Conservation (phyloP, 2,888 invertebrate species). For the Branchellion lobata region DNA sequence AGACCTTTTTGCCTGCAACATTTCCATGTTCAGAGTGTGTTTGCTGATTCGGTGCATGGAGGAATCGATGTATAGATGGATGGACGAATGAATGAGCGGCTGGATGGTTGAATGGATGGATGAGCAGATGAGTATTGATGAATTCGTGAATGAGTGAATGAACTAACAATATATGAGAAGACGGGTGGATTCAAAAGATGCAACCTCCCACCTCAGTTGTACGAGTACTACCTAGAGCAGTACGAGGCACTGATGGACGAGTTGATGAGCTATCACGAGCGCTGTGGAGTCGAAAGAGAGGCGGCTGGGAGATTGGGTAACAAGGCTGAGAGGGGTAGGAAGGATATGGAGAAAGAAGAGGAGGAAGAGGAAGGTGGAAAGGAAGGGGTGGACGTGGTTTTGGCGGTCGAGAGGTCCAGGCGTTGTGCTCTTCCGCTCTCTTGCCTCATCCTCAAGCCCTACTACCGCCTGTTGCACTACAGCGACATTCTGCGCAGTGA, state of each 20-base stretch:
- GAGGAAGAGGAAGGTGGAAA: slow-evolving; percentile 72
- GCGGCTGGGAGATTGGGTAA: background rate
- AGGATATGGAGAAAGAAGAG: background rate
- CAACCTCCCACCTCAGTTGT: slow-evolving; percentile 6
- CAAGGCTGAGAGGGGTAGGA: background rate
- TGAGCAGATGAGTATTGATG: background rate
- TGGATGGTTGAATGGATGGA: background rate
- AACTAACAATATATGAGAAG: background rate
- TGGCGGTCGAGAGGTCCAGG: slow-evolving; percentile 71
- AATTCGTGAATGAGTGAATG: background rate
- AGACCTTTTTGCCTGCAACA: slow-evolving; percentile 31
- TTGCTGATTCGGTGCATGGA: background rate
- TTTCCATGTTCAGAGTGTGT: slow-evolving; percentile 30
- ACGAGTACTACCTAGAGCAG: slow-evolving; percentile 22
- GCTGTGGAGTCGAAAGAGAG: background rate
- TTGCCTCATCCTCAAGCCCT: slow-evolving; percentile 77
- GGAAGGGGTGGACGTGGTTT: slow-evolving; percentile 72
- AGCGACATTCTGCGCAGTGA: slow-evolving; percentile 75
- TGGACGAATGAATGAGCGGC: background rate
- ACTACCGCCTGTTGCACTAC: slow-evolving; percentile 83
- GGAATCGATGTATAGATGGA: background rate
- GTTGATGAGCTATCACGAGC: background rate
- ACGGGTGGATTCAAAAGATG: background rate
- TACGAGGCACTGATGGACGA: slow-evolving; percentile 15
- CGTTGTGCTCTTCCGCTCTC: slow-evolving; percentile 82